Percentiles rank a stretch among this genome's conserved stretches.
These are phyloP conservation scores for Bolborhynchus lineola DNA, from an alignment of 2,113 vertebrate species.

Conservation along the genomic window DNA sequence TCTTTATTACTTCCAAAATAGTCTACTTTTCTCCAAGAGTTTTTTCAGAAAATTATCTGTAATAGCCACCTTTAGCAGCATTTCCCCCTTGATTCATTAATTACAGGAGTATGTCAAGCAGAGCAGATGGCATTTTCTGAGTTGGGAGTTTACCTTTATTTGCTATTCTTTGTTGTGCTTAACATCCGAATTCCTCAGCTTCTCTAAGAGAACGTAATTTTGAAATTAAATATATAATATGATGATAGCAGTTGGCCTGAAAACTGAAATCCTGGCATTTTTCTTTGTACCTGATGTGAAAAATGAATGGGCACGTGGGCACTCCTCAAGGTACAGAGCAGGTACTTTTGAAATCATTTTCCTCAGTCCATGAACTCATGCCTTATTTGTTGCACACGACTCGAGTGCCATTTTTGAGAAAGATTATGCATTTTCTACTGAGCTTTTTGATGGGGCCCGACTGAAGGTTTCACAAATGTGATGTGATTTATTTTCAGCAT, in stretches of 20 bases:
- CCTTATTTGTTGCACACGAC: neutral
- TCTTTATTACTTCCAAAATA: neutral
- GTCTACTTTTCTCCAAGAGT: neutral
- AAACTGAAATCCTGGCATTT: neutral
- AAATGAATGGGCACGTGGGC: neutral
- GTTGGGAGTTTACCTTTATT: constrained; percentile 7
- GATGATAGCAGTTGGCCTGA: neutral
- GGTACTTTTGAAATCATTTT: neutral
- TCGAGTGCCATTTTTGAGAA: neutral
- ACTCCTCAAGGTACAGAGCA: neutral
- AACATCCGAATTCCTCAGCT: neutral
- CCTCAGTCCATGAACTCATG: neutral
- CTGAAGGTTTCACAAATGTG: neutral
- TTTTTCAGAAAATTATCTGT: neutral
- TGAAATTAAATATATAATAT: neutral
- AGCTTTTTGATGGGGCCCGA: neutral
- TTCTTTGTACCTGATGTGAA: neutral
- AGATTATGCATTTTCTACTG: neutral
- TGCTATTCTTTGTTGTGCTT: neutral
- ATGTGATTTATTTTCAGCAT: neutral
- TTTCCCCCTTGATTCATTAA: neutral
- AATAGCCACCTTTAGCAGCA: neutral
- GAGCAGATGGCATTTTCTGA: constrained; percentile 1
- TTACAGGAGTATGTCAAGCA: neutral
- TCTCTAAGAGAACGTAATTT: neutral